Evolutionary conservation across 2,888 invertebrate species (phyloP).

Genomic region (Drosophila mimica): DNA sequence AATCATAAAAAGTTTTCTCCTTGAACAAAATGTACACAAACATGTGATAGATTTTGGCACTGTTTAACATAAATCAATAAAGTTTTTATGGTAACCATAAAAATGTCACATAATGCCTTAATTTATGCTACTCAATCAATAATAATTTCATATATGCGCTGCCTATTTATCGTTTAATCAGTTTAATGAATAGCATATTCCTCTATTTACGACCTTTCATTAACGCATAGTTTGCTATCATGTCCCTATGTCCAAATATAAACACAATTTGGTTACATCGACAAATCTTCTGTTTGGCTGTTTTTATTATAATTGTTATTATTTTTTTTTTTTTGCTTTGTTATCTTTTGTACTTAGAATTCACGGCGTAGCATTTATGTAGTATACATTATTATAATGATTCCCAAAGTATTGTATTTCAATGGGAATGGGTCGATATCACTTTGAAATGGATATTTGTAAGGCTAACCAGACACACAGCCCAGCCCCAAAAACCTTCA

Average conservation of each 20-base stretch:
- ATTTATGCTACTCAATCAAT: constrained; percentile 47
- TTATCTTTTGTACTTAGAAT: not conserved
- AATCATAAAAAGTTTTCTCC: constrained; percentile 1
- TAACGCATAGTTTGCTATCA: constrained; percentile 38
- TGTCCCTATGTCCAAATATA: constrained; percentile 1
- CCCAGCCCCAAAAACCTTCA: constrained; percentile 16
- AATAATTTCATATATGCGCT: constrained; percentile 31
- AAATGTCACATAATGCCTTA: constrained; percentile 62
- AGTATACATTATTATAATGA: constrained; percentile 5
- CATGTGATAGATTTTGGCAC: not conserved
- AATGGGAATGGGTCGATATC: constrained; percentile 10
- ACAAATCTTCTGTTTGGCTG: constrained; percentile 17
- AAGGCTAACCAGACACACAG: constrained; percentile 1
- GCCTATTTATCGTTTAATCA: constrained; percentile 69
- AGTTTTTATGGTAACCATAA: constrained; percentile 62
- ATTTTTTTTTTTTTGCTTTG: not conserved
- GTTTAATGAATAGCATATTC: constrained; percentile 50
- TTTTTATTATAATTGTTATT: not conserved
- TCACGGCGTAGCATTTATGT: not conserved
- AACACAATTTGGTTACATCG: constrained; percentile 37
- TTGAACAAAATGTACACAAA: not conserved
- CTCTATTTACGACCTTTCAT: constrained; percentile 53
- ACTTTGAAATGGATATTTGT: constrained; percentile 20
- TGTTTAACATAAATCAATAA: constrained; percentile 47
- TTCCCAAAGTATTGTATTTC: constrained; percentile 13